Evolutionary conservation across 2,113 vertebrate species (phyloP).

Genomic region (Asarcornis scutulata): DNA sequence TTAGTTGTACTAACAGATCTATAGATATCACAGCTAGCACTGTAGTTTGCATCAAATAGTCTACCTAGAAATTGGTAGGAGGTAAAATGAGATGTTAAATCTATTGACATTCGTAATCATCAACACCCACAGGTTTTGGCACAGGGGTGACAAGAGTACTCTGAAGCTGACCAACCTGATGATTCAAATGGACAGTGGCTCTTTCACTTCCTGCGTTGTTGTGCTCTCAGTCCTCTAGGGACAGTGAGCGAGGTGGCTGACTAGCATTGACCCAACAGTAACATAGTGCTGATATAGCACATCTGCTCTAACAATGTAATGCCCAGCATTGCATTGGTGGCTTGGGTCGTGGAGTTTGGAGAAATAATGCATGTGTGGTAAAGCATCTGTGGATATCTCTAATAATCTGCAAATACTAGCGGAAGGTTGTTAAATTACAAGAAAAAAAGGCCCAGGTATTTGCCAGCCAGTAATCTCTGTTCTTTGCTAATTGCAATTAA

Average conservation of each 20-base stretch:
- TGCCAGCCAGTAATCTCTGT: background rate
- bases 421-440: background rate
- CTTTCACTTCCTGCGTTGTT: background rate
- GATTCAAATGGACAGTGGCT: background rate
- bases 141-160: background rate
- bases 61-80: background rate
- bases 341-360: background rate
- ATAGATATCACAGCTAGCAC: background rate
- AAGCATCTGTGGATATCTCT: background rate
- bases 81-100: background rate
- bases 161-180: background rate
- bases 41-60: background rate
- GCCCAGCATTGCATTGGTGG: background rate
- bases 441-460: background rate
- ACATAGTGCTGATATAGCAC: background rate
- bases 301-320: background rate
- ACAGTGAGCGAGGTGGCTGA: too few species aligned
- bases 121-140: background rate
- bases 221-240: background rate
- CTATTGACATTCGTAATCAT: background rate
- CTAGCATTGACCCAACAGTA: too few species aligned
- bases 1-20: background rate
- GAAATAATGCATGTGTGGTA: background rate
- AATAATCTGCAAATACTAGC: background rate
- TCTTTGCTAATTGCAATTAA: background rate